Evolutionary conservation across 2,797 vertebrate species (phyloP), one percentile per base, ranked within the genome.

Genomic region (Calcarius lapponicus): DNA sequence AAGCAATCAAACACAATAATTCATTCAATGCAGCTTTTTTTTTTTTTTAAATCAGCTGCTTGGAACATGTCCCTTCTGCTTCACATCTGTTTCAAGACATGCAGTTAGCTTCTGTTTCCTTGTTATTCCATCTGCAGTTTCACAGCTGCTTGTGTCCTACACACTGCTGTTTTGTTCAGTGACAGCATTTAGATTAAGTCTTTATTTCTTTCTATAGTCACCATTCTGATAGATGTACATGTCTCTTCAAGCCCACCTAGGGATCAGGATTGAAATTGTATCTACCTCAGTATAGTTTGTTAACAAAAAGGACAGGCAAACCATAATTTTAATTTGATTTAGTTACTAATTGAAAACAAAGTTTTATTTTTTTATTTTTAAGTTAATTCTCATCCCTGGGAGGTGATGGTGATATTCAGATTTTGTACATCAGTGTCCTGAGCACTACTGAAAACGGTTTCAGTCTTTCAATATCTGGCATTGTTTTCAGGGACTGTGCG

Each of bases 61-160:
- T 78, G 72, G 22, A 94, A 43, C 54, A 21, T 54, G 19, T 29
- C 19, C 34, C 51, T 71, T 94, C 71, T 92, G 66, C 53, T 91
- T 76, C 88, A 96, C 87, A 89, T 96, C 94, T 96, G 79, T 80
- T 96, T 95, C 89, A 90, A 88, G 69, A 93, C 57, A 65, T 2
- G 70, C 72, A 80, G 65, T 67, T 87, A 82, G 69, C 87, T 95
- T 87, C 91, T 94, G 69, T 91, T 95, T 93, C 92, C 64, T 57
- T 94, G 88, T 86, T 94, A 85, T 93, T 85, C 74, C 92, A 92
- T 93, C 84, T 89, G 81, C 82, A 94, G 75, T 74, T 96, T 89
- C 93, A 85, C 91, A 96, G 91, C 91, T 93, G 86, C 87, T 56
- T 93, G 74, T 83, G 86, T 93, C 67, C 84, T 80, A 92, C 61